Evolutionary conservation across 2,888 invertebrate species (phyloP).

Genomic region (Listrodromus nycthemerus): DNA sequence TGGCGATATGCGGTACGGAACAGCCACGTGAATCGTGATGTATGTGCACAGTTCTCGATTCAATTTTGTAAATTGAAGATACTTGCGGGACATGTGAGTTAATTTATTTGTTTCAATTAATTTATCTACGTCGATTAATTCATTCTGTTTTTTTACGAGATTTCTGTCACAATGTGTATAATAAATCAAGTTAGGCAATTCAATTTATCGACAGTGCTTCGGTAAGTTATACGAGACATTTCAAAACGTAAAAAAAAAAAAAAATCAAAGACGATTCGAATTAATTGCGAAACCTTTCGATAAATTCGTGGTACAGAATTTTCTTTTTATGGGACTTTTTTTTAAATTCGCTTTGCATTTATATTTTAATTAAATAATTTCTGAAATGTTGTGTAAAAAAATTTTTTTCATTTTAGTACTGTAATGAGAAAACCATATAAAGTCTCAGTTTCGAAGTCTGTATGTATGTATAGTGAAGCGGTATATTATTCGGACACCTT

Average conservation of each 20-base stretch:
- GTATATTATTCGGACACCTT: slow-evolving; percentile 60
- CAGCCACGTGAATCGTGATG: too few relatives aligned
- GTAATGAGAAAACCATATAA: background rate
- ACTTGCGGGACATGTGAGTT: too few relatives aligned
- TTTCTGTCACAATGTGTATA: too few relatives aligned
- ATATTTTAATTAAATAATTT: background rate
- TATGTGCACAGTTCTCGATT: too few relatives aligned
- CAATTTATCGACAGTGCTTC: background rate
- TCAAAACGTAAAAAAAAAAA: background rate
- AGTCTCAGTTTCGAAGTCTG: slow-evolving; percentile 14
- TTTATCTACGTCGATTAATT: too few relatives aligned
- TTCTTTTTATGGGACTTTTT: background rate
- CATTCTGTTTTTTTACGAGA: too few relatives aligned
- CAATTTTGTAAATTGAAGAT: too few relatives aligned
- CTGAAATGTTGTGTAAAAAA: background rate
- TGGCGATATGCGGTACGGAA: background rate
- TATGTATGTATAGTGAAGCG: slow-evolving; percentile 8
- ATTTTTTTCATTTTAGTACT: background rate
- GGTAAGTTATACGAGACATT: background rate
- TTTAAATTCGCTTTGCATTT: background rate
- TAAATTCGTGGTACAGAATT: background rate
- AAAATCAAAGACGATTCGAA: background rate
- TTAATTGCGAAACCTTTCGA: too few relatives aligned
- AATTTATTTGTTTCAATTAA: too few relatives aligned
- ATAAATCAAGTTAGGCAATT: background rate